Conservation (phyloP, 1,140 invertebrate genomes). For the Brachionus asplanchnoidis region DNA sequence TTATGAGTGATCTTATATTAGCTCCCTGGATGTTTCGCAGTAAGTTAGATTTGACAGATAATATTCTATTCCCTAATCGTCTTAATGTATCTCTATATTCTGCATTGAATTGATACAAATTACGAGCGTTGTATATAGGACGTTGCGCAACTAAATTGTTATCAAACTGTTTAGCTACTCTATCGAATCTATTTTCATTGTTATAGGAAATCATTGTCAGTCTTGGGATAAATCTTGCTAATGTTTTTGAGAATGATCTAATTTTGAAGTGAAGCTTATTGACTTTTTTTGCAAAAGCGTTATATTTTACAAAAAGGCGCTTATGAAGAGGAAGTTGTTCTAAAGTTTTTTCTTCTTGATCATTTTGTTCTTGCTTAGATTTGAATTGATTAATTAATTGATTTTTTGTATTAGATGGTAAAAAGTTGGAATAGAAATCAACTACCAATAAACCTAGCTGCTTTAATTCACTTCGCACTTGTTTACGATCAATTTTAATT, state of each 20-base stretch:
- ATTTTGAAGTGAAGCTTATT: constrained; percentile 8
- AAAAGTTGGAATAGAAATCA: not conserved
- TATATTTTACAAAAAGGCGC: not conserved
- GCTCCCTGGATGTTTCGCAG: not conserved
- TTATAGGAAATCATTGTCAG: not conserved
- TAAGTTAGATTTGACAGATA: not conserved
- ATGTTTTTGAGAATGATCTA: not conserved
- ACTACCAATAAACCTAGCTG: not conserved
- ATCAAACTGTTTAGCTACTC: not conserved
- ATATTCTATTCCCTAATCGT: not conserved
- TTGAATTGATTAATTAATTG: not conserved
- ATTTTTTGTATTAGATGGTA: not conserved
- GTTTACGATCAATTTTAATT: not conserved
- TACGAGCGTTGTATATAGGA: not conserved
- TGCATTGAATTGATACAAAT: constrained; percentile 33
- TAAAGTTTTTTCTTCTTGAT: not conserved
- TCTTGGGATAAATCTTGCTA: not conserved
- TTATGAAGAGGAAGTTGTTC: not conserved
- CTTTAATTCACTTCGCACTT: not conserved
- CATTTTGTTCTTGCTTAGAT: not conserved
- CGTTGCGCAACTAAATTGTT: not conserved
- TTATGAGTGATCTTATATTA: not conserved
- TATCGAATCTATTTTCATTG: not conserved
- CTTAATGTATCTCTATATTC: constrained; percentile 31
- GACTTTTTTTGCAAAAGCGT: not conserved